Evolutionary conservation across 2,888 invertebrate genomes (phyloP), one percentile per base, ranked within the genome.

Genomic region (Leptothorax acervorum): DNA sequence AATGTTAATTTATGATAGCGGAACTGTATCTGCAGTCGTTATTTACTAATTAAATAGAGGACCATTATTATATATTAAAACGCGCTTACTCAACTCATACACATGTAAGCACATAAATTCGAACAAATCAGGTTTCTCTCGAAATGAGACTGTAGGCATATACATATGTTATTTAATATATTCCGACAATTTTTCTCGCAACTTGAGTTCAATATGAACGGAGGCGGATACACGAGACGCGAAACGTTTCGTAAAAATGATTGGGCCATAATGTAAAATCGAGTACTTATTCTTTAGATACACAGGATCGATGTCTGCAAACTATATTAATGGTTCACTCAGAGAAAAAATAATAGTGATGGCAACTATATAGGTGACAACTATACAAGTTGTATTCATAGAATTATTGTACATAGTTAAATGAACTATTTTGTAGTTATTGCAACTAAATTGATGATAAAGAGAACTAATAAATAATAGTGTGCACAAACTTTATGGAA

Each of bases 31-130:
- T n/a, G n/a, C 48, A 71, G 60, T 42, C 35, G 60, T 70, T 78
- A 78, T 55, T 70, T 81, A 71, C 23, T 71, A 81, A 81, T 81
- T 71, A 71, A 81, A 71, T 71, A 71, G 18, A n/a, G 18, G 11
- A 5, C 12, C 12, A 39, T 73, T 60, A 81, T 71, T 81, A 23
- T 81, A 23, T 53, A 48, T 53, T 60, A 60, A 81, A 81, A 62
- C 39, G 39, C 18, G 45, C 78, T 79, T 71, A 79, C 31, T 81
- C 35, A 35, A 62, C 3, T 78, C 48, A 31, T n/a, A 18, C n/a
- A 74, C 12, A 42, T 4, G 12, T 78, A 76, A 65, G 15, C 62
- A 35, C 5, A 11, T 62, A 73, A 57, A 63, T 63, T 63, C 31
- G 15, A 63, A n/a, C 31, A 11, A 75, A 65, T 62, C 48, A 35